A percentile compares a stretch with the other conserved stretches of the same genome.
phyloP scores from a whole-genome alignment of 2,113 vertebrate species.

The Mustelus asterias region DNA sequence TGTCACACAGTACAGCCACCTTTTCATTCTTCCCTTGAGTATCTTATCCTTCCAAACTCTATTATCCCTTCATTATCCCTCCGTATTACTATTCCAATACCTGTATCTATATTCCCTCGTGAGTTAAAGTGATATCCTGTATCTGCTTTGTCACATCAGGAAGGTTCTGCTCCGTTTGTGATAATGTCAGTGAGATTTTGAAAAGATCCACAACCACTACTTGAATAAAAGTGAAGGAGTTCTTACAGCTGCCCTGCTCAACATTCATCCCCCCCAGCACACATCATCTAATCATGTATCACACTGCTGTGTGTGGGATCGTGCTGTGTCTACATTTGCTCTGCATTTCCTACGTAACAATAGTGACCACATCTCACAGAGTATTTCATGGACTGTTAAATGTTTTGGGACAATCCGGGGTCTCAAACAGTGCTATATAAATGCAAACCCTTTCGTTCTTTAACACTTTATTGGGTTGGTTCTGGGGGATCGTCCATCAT shows the following conservation, averaged over 20 bases:
- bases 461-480: background rate
- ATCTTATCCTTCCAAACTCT: too few relatives aligned
- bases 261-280: background rate
- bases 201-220: too few relatives aligned
- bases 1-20: too few relatives aligned
- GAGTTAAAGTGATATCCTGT: too few relatives aligned
- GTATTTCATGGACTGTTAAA: background rate
- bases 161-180: too few relatives aligned
- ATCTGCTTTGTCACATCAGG: too few relatives aligned
- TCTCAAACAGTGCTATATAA: background rate
- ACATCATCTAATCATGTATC: background rate
- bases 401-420: background rate
- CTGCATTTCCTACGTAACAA: background rate
- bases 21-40: too few relatives aligned
- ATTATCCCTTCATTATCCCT: too few relatives aligned
- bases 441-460: too few relatives aligned
- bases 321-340: background rate
- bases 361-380: background rate
- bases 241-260: background rate
- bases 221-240: background rate
- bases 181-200: too few relatives aligned
- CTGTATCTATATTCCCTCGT: too few relatives aligned
- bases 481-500: background rate
- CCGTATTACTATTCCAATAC: too few relatives aligned
- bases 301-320: background rate